Evolutionary conservation across 2,888 invertebrate species (phyloP).

Genomic region (Osmoderma eremita): DNA sequence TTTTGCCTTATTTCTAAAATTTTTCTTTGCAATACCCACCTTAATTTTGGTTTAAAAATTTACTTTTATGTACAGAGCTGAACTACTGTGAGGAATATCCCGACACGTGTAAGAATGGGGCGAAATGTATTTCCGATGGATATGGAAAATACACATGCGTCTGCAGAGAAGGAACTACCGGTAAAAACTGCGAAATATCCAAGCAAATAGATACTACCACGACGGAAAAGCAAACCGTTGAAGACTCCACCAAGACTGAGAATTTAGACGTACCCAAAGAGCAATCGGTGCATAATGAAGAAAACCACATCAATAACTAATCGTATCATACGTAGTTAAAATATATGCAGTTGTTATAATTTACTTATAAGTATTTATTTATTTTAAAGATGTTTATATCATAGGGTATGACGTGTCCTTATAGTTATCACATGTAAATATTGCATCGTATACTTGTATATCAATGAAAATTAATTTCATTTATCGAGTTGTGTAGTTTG

Average conservation of each 20-base stretch:
- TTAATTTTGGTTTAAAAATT: neutral
- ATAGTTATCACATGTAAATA: no score
- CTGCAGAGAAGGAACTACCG: constrained; percentile 79
- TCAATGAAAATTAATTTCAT: no score
- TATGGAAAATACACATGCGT: constrained; percentile 81
- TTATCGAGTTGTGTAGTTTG: no score
- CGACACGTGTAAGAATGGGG: constrained; percentile 80
- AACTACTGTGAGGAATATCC: constrained; percentile 85
- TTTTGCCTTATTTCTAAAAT: no score
- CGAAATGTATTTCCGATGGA: constrained; percentile 86
- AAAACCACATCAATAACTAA: constrained; percentile 27
- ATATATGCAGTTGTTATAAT: neutral
- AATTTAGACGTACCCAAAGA: constrained; percentile 9
- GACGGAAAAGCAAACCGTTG: constrained; percentile 27
- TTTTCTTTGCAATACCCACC: constrained; percentile 2
- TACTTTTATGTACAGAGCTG: constrained; percentile 69
- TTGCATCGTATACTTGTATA: no score
- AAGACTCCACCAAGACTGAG: constrained; percentile 25
- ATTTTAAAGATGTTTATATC: no score
- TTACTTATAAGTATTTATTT: neutral
- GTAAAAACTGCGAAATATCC: constrained; percentile 78
- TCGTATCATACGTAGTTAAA: neutral
- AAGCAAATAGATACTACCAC: constrained; percentile 66
- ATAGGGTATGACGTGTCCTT: no score
- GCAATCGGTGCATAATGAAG: constrained; percentile 16